Evolutionary conservation across 2,888 invertebrate genomes (phyloP).

Genomic region (Watsonalla binaria): DNA sequence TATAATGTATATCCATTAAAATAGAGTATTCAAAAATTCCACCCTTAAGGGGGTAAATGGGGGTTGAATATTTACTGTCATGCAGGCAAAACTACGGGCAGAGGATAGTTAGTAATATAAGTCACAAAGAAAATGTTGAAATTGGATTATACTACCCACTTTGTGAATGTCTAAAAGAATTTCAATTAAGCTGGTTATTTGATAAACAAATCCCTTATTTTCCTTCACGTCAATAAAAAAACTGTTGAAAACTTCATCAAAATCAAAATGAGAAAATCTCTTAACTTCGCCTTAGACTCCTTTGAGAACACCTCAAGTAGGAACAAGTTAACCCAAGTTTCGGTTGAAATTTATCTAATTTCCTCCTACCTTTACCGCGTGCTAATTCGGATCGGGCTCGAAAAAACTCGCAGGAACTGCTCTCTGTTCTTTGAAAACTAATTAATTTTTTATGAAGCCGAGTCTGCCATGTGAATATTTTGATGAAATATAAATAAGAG

Average conservation of each 20-base stretch:
- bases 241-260: slow-evolving; percentile 12
- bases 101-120: too few species aligned
- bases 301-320: slow-evolving; percentile 11
- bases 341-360: slow-evolving; percentile 28
- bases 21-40: too few species aligned
- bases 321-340: slow-evolving; percentile 13
- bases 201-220: background rate
- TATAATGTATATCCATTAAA: too few species aligned
- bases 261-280: slow-evolving; percentile 22
- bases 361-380: slow-evolving; percentile 19
- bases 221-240: background rate
- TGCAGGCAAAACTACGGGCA: too few species aligned
- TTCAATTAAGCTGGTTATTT: background rate
- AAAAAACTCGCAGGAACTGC: slow-evolving; percentile 8
- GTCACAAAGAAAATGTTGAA: too few species aligned
- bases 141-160: too few species aligned
- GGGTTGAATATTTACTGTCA: too few species aligned
- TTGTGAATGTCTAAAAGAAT: too few species aligned
- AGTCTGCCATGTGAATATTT: slow-evolving; percentile 19
- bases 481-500: background rate
- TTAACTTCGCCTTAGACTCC: slow-evolving; percentile 10
- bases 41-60: too few species aligned
- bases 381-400: slow-evolving; percentile 22
- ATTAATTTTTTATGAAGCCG: slow-evolving; percentile 21
- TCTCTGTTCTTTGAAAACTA: slow-evolving; percentile 19